Evolutionary conservation across 2,888 invertebrate species (phyloP).

Genomic region (Cosmopolites sordidus): DNA sequence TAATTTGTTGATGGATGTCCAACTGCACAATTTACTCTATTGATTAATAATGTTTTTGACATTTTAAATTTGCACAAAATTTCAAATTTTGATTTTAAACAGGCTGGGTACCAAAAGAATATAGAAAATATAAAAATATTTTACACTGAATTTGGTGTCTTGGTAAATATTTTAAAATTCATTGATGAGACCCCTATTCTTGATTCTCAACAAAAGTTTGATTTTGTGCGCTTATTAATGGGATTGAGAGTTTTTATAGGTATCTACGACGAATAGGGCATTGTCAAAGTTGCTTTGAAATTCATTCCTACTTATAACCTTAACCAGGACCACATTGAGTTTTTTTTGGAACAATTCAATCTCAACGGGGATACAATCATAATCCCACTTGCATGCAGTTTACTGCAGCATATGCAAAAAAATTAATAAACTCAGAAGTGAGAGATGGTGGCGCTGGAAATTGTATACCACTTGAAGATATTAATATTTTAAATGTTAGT

Average conservation of each 20-base stretch:
- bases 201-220: constrained; percentile 20
- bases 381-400: too few relatives aligned
- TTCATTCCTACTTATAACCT: constrained; percentile 12
- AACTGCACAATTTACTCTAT: constrained; percentile 20
- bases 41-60: constrained; percentile 22
- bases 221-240: constrained; percentile 20
- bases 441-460: too few relatives aligned
- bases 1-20: constrained; percentile 19
- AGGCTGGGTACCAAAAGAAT: constrained; percentile 15
- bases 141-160: neutral
- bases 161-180: constrained; percentile 18
- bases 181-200: constrained; percentile 9
- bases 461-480: too few relatives aligned
- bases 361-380: constrained; percentile 22
- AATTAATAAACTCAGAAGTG: too few relatives aligned
- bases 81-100: constrained; percentile 20
- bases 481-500: too few relatives aligned
- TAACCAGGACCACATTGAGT: too few relatives aligned
- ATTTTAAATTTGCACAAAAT: constrained; percentile 25
- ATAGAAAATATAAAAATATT: constrained; percentile 12
- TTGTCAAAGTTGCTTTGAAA: too few relatives aligned
- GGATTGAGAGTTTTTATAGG: constrained; percentile 9
- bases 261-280: constrained; percentile 10
- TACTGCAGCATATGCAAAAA: too few relatives aligned
- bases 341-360: constrained; percentile 17